These are phyloP conservation scores for Hypomecis punctinalis DNA, from an alignment of 2,888 invertebrate genomes.

Conservation along the genomic window DNA sequence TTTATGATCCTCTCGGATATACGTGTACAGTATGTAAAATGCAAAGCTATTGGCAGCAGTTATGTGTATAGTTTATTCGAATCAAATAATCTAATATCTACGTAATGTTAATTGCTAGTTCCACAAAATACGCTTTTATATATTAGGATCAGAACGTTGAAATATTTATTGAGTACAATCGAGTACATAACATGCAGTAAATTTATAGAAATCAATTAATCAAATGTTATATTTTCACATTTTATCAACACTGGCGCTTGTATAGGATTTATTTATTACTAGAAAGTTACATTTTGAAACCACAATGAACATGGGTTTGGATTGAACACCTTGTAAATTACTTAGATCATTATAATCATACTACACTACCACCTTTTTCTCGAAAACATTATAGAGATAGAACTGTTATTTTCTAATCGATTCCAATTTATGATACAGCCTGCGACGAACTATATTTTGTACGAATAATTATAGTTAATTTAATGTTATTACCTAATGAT, in stretches of 20 bases:
- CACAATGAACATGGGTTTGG: slow-evolving; percentile 27
- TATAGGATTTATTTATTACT: slow-evolving; percentile 13
- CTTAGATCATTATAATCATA: slow-evolving; percentile 43
- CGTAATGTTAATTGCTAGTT: slow-evolving; percentile 57
- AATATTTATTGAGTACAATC: slow-evolving; percentile 35
- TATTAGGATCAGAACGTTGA: slow-evolving; percentile 61
- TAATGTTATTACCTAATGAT: slow-evolving; percentile 62
- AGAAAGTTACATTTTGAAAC: slow-evolving; percentile 21
- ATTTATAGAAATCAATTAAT: slow-evolving; percentile 39
- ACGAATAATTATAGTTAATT: slow-evolving; percentile 73
- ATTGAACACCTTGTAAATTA: slow-evolving; percentile 44
- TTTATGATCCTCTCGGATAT: slow-evolving; percentile 67
- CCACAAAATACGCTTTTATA: slow-evolving; percentile 69
- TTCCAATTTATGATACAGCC: slow-evolving; percentile 44
- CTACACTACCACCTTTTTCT: slow-evolving; percentile 32
- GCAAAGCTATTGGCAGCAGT: slow-evolving; percentile 45
- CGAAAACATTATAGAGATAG: slow-evolving; percentile 43
- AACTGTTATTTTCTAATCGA: slow-evolving; percentile 36
- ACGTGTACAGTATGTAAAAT: slow-evolving; percentile 58
- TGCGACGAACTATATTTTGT: slow-evolving; percentile 73
- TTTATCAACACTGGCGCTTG: slow-evolving; percentile 39
- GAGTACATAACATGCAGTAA: slow-evolving; percentile 38
- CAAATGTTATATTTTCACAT: slow-evolving; percentile 49
- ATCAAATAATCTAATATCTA: slow-evolving; percentile 41
- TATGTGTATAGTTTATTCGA: slow-evolving; percentile 44